A percentile compares a stretch with the other conserved stretches of the same genome.
Conservation (phyloP, 2,888 invertebrate genomes). For the Amaurobius ferox region DNA sequence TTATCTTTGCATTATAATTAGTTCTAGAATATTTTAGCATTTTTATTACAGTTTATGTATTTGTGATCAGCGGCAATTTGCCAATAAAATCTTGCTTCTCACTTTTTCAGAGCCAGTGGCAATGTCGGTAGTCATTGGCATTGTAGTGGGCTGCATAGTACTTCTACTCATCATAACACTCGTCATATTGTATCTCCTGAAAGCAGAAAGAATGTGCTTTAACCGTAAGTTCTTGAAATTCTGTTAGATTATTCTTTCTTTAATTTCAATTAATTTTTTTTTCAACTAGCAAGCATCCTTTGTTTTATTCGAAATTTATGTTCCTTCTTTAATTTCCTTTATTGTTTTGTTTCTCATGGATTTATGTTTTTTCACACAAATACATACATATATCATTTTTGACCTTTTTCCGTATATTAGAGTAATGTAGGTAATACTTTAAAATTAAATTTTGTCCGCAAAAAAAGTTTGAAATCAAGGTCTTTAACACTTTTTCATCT, state of each 20-base stretch:
- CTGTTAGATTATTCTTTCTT: neutral
- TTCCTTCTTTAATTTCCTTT: neutral
- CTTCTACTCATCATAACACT: constrained; percentile 77
- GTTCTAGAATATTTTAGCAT: no score
- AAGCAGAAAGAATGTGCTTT: constrained; percentile 78
- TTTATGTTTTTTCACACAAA: neutral
- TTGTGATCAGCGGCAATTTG: no score
- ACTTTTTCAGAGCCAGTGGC: constrained; percentile 77
- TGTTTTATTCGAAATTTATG: neutral
- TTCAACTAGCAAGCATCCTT: neutral
- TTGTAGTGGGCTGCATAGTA: constrained; percentile 77
- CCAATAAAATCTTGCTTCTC: constrained; percentile 18
- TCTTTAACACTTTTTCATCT: no score
- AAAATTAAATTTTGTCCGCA: no score
- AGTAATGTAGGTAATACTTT: no score
- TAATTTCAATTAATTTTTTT: neutral
- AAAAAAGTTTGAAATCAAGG: no score
- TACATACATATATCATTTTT: no score
- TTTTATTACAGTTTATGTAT: no score
- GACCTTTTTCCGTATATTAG: no score
- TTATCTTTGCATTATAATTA: no score
- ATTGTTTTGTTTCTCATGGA: neutral
- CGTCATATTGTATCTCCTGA: constrained; percentile 77
- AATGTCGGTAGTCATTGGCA: constrained; percentile 78
- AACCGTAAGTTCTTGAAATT: constrained; percentile 76